Evolutionary conservation across 2,888 invertebrate genomes (phyloP), one percentile per base, ranked within the genome.

Genomic region (Chrysodeixis includens): DNA sequence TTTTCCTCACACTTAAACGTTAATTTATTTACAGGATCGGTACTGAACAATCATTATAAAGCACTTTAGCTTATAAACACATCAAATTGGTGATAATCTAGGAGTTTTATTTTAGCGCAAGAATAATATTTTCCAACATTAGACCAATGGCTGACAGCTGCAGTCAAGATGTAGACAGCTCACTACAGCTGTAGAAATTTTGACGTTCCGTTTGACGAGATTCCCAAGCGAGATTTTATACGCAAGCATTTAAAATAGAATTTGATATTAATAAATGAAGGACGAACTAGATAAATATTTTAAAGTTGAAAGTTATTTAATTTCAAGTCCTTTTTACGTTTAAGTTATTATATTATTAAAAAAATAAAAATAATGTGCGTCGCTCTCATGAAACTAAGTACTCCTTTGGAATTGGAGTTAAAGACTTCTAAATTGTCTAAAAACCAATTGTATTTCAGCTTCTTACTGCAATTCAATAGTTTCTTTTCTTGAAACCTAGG

Each of bases 61-160:
- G 51, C 22, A 32, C 32, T 40, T 20, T 18, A 14, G 54, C 51
- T 16, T 49, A 10, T 0, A 66, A 49, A 52, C 26, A 53, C 35
- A 7, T 10, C 5, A 53, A 55, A 57, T 59, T 54, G 22, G 18
- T 53, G n/a, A 26, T 62, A 60, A 30, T 62, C 18, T 1, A 22
- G 9, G 40, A 53, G 10, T 30, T 30, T 26, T 49, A 49, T 49
- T 49, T 20, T 20, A 18, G 14, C 14, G 6, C 16, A 60, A 14
- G 44, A 56, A 57, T 30, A 76, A 53, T 76, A 72, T 76, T 73
- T 76, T 58, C 26, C 40, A 30, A 56, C 30, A 26, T 52, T 26
- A 49, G 10, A n/a, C 20, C 49, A 62, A 72, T 77, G 67, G 73
- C 66, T 71, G 76, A 49, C 46, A 30, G 16, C 14, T 10, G 46